Evolutionary conservation across 1,140 invertebrate genomes (phyloP).

Genomic region (Habropoda laboriosa): DNA sequence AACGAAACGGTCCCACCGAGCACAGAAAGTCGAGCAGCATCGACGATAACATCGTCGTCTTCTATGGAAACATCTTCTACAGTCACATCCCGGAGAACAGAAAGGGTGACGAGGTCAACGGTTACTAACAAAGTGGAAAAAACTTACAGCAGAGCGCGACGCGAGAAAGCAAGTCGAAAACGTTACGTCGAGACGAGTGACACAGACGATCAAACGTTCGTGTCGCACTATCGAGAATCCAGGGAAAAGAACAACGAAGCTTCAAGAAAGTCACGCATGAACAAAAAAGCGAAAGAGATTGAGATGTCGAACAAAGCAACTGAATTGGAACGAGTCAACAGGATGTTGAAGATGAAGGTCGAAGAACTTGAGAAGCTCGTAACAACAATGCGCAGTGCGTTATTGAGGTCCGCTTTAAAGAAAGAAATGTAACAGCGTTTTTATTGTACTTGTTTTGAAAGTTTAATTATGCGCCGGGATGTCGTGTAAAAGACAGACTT

Average conservation of each 20-base stretch:
- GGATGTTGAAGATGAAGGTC: slow-evolving; percentile 79
- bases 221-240: slow-evolving; percentile 84
- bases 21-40: slow-evolving; percentile 19
- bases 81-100: slow-evolving; percentile 38
- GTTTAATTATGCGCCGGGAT: background rate
- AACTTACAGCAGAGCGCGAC: background rate
- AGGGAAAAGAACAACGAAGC: slow-evolving; percentile 90
- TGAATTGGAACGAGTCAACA: slow-evolving; percentile 79
- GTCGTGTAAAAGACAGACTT: background rate
- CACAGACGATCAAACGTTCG: slow-evolving; percentile 66
- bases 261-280: slow-evolving; percentile 87
- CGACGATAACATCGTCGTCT: slow-evolving; percentile 52
- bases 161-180: slow-evolving; percentile 19
- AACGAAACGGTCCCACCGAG: background rate
- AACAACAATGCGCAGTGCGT: slow-evolving; percentile 77
- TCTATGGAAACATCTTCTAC: slow-evolving; percentile 29
- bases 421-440: slow-evolving; percentile 61
- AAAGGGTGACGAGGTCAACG: slow-evolving; percentile 12
- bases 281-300: slow-evolving; percentile 86
- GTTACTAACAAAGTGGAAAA: slow-evolving; percentile 15
- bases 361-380: slow-evolving; percentile 82
- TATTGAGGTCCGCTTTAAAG: slow-evolving; percentile 77
- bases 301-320: slow-evolving; percentile 75
- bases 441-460: background rate
- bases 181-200: slow-evolving; percentile 66